Percentiles rank a stretch among this genome's conserved stretches.
These are phyloP conservation scores for Gymnocypris eckloni DNA, from an alignment of 2,797 vertebrate species.

Conservation along the genomic window DNA sequence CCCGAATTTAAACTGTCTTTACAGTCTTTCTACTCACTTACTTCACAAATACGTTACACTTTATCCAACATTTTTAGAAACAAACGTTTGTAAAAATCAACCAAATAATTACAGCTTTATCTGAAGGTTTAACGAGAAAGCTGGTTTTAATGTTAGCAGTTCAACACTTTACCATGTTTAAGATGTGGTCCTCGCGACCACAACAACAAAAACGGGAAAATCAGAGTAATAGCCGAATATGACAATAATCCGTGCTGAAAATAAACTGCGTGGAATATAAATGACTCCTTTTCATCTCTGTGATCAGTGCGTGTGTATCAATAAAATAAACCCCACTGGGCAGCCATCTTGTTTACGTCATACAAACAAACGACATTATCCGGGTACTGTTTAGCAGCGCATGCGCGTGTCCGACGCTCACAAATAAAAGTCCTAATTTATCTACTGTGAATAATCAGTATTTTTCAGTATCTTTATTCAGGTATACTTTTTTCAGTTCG, in stretches of 20 bases:
- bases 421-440: background rate
- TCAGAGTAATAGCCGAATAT: background rate
- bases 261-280: background rate
- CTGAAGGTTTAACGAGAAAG: background rate
- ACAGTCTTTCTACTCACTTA: background rate
- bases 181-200: background rate
- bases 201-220: background rate
- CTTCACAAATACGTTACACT: background rate
- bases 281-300: slow-evolving; percentile 10
- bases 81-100: too few species aligned
- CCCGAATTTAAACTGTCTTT: background rate
- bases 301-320: background rate
- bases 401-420: background rate
- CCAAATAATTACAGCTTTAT: background rate
- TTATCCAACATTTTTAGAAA: background rate
- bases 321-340: slow-evolving; percentile 10
- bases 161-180: slow-evolving; percentile 33
- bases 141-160: background rate
- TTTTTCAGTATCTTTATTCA: background rate
- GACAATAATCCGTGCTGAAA: background rate
- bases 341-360: slow-evolving; percentile 40
- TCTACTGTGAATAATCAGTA: background rate
- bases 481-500: background rate
- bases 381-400: background rate
- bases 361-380: background rate